These are phyloP conservation scores for Hyphantria cunea DNA, from an alignment of 1,140 invertebrate species.

Conservation along the genomic window DNA sequence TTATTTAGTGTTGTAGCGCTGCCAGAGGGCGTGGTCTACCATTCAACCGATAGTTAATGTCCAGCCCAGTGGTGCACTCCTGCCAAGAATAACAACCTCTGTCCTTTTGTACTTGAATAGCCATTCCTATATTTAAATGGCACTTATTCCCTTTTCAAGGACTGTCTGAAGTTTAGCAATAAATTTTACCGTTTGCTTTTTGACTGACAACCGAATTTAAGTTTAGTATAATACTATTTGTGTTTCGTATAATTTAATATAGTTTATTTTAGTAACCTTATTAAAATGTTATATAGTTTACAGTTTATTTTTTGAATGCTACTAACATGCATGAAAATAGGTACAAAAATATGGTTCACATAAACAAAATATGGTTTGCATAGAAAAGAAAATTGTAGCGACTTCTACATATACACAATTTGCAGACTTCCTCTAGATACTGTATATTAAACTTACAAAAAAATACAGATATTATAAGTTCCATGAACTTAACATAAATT, in stretches of 20 bases:
- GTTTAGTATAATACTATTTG: neutral
- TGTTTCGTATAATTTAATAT: neutral
- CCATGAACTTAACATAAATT: too few species aligned
- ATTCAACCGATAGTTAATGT: conserved; percentile 30
- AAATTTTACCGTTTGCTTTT: conserved; percentile 1
- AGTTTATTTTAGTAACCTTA: neutral
- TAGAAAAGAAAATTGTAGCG: too few species aligned
- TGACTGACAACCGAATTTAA: conserved; percentile 1
- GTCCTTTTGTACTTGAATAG: conserved; percentile 17
- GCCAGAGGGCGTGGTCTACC: conserved; percentile 25
- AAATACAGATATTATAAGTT: too few species aligned
- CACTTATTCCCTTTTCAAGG: conserved; percentile 15
- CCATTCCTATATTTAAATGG: conserved; percentile 22
- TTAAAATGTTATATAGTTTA: too few species aligned
- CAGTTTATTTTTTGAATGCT: too few species aligned
- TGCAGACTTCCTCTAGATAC: too few species aligned
- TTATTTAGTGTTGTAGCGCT: conserved; percentile 22
- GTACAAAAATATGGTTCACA: too few species aligned
- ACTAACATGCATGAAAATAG: too few species aligned
- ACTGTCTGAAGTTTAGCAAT: conserved; percentile 13
- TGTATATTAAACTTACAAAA: too few species aligned
- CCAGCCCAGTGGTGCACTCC: conserved; percentile 18
- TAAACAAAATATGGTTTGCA: too few species aligned
- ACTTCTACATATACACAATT: too few species aligned
- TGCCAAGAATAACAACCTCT: conserved; percentile 30